These are phyloP conservation scores for Caranx melampygus DNA, from an alignment of 2,113 vertebrate genomes.

Conservation along the genomic window DNA sequence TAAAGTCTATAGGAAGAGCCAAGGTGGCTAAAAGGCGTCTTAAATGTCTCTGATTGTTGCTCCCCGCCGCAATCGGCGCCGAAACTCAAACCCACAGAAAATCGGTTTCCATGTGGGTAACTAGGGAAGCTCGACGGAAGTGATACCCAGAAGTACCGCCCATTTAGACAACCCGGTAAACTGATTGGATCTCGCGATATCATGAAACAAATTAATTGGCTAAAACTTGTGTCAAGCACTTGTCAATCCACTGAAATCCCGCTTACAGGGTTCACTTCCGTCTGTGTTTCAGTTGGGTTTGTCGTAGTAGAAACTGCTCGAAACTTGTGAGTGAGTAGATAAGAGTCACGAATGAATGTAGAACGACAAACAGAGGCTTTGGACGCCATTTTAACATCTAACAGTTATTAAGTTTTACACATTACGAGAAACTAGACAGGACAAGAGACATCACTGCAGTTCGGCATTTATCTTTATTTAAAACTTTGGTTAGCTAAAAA, in stretches of 20 bases:
- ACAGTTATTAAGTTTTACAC: background rate
- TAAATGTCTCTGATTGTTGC: background rate
- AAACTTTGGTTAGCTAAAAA: background rate
- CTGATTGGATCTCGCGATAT: constrained; percentile 34
- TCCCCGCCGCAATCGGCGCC: constrained; percentile 59
- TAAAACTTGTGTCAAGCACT: constrained; percentile 2
- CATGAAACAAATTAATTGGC: constrained; percentile 55
- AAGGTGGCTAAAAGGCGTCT: background rate
- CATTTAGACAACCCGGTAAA: background rate
- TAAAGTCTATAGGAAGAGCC: background rate
- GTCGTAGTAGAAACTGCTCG: constrained; percentile 64
- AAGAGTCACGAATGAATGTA: background rate
- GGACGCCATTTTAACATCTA: fast-evolving
- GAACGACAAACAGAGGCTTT: fast-evolving
- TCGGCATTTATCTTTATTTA: background rate
- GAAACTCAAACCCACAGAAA: constrained; percentile 81
- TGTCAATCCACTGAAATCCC: fast-evolving
- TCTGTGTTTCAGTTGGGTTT: constrained; percentile 49
- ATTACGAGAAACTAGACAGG: no score
- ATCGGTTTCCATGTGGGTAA: constrained; percentile 87
- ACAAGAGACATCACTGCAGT: fast-evolving
- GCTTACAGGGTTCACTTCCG: constrained; percentile 46
- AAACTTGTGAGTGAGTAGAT: constrained; percentile 24
- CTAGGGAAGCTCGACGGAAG: constrained; percentile 81
- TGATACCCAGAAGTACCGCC: constrained; percentile 36